Evolutionary conservation across 2,113 vertebrate species (phyloP), one percentile per base, ranked within the genome.

Genomic region (Aramus guarauna): DNA sequence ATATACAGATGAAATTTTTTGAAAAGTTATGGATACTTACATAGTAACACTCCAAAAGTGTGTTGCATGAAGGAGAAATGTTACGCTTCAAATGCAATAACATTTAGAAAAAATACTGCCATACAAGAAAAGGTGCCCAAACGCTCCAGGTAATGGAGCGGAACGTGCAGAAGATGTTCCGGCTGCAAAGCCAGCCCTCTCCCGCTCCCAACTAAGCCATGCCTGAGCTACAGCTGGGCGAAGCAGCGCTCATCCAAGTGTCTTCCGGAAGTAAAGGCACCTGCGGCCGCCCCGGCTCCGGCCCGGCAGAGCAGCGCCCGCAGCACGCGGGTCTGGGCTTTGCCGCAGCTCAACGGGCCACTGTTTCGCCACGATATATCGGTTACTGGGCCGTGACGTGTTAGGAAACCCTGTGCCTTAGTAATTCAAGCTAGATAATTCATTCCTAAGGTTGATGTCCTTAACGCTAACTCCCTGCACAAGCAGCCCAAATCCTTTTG

Each of bases 271-370:
- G 75, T 83, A 79, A 94, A 84, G 22, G 53, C 43, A 79, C 84
- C 80, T 52, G 72, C 82, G 52, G 82, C 86, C 47, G 53, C 91
- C 91, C n/a, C 72, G 27, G 84, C 56, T 66, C 68, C 81, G 9
- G 93, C 55, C 23, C 16, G 5, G 77, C 72, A 95, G 96, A 77
- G 89, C 95, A 88, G 92, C 52, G 67, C 80, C 94, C 88, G 88
- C 92, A 89, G 94, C 96, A 97, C 96, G 95, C 89, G 93, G 96
- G 91, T 96, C 85, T 55, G 85, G 96, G 92, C 91, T 84, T 55
- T 71, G 41, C 83, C 43, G 18, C 50, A 94, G 71, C 67, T n/a
- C 23, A 89, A 37, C 7, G 12, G 39, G 77, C 75, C 59, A 43
- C 66, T 52, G 55, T 77, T 86, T 69, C 87, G 68, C 79, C 82